Base-by-base conservation (phyloP, 2,113 vertebrate species). In the Strigops habroptila region DNA sequence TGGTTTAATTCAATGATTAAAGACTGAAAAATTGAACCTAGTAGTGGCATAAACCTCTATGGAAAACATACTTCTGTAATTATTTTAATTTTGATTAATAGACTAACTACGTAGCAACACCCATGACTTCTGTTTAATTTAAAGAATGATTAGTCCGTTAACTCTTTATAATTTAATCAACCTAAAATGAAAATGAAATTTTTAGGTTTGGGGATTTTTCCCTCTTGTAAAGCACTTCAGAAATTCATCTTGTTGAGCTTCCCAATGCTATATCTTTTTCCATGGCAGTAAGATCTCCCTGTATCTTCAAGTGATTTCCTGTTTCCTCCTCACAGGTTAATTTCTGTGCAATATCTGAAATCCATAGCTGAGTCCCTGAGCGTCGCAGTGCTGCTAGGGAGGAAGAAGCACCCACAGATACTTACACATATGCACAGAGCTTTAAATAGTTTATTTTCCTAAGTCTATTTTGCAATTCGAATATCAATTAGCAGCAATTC, bases 1-100 rank as follows among this genome's bases (percentile, higher is more conserved):
- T 95, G 94, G 86, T 95, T 97, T 96, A 90, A 96, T 96, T 96
- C 92, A 87, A 94, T 96, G 97, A 73, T 94, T 97, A 96, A 97
- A 96, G 92, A 94, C 51, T 94, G 97, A 96, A 95, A 97, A 97
- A 96, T 95, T 95, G 91, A 86, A 94, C 88, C 94, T 97, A 95
- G 96, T 95, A 93, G 90, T 95, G 80, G 79, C 92, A 85, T 62
- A 95, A 97, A 69, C 46, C 95, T 91, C 96, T 11, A 70, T 82
- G 95, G 97, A 95, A 96, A 97, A 95, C 85, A 90, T 71, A 49
- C 63, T 95, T 82, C 82, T 46, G 23, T 88, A 94, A 97, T 97
- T 96, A 91, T 97, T 96, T 97, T 89, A 53, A 15, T 91, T 91
- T 88, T 78, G 94, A 97, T 97, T 96, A 97, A 96, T 79, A 91